Percentiles rank a stretch among this genome's conserved stretches.
Evolutionary conservation across 2,113 vertebrate species (phyloP).

Genomic region (Strix aluco): DNA sequence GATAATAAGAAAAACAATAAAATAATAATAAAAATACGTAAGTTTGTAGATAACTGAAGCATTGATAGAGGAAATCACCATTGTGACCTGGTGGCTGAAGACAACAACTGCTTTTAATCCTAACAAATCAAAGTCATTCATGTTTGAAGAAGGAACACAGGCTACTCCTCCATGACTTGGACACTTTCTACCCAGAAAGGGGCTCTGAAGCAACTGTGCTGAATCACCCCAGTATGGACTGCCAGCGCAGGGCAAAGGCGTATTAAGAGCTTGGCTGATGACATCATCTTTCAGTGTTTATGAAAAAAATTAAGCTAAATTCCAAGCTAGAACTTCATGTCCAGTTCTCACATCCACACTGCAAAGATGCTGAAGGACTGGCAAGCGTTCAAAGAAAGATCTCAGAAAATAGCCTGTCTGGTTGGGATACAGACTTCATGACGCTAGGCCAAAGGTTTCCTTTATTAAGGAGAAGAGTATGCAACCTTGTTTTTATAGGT

Average conservation of each 20-base stretch:
- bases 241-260: background rate
- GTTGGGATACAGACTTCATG: background rate
- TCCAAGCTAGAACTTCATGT: background rate
- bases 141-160: background rate
- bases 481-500: background rate
- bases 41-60: background rate
- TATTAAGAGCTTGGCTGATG: background rate
- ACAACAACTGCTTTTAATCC: background rate
- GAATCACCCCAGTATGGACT: background rate
- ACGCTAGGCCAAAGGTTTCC: background rate
- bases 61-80: background rate
- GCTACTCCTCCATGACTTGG: background rate
- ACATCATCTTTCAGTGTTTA: background rate
- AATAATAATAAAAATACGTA: background rate
- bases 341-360: background rate
- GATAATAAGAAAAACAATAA: background rate
- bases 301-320: background rate
- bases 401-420: background rate
- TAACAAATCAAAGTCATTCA: background rate
- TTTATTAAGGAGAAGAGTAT: background rate
- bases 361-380: background rate
- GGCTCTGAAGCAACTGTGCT: background rate
- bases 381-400: background rate
- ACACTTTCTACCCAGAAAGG: background rate
- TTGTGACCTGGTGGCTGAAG: rapidly evolving